A percentile compares a stretch with the other conserved stretches of the same genome.
Evolutionary conservation across 2,888 invertebrate species (phyloP).

Genomic region (Pardosa pseudoannulata): DNA sequence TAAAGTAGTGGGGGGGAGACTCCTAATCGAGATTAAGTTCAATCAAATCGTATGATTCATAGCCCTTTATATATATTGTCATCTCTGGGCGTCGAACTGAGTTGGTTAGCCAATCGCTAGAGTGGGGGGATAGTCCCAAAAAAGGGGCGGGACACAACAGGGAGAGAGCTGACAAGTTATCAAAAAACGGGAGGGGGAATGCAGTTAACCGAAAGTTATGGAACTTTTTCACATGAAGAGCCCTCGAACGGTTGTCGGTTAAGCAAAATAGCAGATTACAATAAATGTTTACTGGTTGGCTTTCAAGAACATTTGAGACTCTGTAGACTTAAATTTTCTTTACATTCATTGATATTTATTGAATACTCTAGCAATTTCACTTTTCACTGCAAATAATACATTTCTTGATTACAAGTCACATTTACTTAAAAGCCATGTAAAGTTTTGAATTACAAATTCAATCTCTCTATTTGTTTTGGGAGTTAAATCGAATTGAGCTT

Average conservation of each 20-base stretch:
- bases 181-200: background rate
- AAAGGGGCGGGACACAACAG: background rate
- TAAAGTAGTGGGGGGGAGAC: background rate
- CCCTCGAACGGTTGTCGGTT: background rate
- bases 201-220: background rate
- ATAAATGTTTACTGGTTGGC: too few species aligned
- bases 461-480: too few species aligned
- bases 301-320: too few species aligned
- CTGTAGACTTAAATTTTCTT: too few species aligned
- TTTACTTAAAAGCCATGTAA: too few species aligned
- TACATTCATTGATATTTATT: too few species aligned
- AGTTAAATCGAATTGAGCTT: too few species aligned
- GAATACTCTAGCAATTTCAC: too few species aligned
- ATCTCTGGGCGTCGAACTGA: background rate
- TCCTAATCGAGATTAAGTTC: background rate
- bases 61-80: background rate
- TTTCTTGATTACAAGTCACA: too few species aligned
- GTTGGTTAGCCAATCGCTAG: background rate
- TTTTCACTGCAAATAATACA: too few species aligned
- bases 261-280: background rate
- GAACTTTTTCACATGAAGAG: background rate
- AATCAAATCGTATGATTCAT: constrained; percentile 7
- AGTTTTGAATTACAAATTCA: too few species aligned
- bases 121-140: background rate
- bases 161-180: background rate